Conservation (phyloP, 2,888 invertebrate genomes). For the Amblyjoppa proteus region DNA sequence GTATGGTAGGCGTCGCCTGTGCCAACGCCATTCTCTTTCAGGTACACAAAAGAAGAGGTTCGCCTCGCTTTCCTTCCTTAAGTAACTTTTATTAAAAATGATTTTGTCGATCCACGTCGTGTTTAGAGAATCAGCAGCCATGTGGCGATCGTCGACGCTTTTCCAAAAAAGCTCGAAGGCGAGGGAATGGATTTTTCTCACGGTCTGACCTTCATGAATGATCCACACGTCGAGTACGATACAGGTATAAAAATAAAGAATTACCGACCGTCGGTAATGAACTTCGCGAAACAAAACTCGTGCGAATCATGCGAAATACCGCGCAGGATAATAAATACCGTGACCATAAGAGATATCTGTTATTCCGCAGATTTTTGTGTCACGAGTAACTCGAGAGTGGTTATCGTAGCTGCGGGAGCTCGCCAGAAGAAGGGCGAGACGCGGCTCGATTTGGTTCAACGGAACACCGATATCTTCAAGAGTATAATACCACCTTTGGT, state of each 20-base stretch:
- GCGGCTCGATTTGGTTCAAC: constrained; percentile 86
- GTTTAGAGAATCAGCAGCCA: constrained; percentile 87
- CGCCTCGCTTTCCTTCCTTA: background rate
- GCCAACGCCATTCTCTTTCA: constrained; percentile 88
- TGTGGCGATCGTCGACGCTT: constrained; percentile 87
- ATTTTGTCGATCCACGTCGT: constrained; percentile 21
- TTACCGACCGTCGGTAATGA: constrained; percentile 18
- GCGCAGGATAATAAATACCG: background rate
- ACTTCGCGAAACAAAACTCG: background rate
- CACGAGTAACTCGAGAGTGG: constrained; percentile 85
- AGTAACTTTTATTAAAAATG: background rate
- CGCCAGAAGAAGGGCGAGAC: constrained; percentile 86
- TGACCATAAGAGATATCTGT: constrained; percentile 9
- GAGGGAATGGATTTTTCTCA: constrained; percentile 89
- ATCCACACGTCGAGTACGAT: constrained; percentile 86
- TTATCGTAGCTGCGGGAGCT: constrained; percentile 87
- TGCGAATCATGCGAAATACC: background rate
- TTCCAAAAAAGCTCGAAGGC: constrained; percentile 87
- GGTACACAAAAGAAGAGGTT: constrained; percentile 80
- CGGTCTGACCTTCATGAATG: constrained; percentile 86
- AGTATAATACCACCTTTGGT: constrained; percentile 86
- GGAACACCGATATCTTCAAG: constrained; percentile 86
- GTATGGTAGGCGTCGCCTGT: constrained; percentile 88
- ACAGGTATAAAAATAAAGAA: constrained; percentile 84
- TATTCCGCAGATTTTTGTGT: constrained; percentile 85